Evolutionary conservation across 2,797 vertebrate genomes (phyloP).

Genomic region (Gymnoscopelus microlampas): DNA sequence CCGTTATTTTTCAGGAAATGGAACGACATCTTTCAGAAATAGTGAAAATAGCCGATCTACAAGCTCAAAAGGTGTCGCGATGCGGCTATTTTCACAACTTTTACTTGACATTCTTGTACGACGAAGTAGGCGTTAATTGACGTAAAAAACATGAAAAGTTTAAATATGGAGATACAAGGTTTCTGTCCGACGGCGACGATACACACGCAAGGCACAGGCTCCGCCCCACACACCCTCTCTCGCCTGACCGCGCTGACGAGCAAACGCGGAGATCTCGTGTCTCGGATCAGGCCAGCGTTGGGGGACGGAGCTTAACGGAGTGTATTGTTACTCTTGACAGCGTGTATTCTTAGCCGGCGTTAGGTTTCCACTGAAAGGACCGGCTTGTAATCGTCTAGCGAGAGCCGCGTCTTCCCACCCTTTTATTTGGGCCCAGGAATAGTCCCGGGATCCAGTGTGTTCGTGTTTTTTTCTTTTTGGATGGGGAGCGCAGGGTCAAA

Average conservation of each 20-base stretch:
- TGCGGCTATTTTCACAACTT: too few relatives aligned
- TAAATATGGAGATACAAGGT: too few relatives aligned
- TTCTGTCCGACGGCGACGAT: background rate
- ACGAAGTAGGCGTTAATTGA: too few relatives aligned
- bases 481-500: constrained; percentile 69
- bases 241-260: constrained; percentile 26
- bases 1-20: too few relatives aligned
- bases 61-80: too few relatives aligned
- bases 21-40: too few relatives aligned
- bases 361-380: constrained; percentile 54
- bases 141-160: too few relatives aligned
- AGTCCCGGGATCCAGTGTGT: constrained; percentile 44
- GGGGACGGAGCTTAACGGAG: constrained; percentile 37
- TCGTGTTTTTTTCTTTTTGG: constrained; percentile 42
- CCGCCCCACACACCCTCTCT: background rate
- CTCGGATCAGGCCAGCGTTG: constrained; percentile 23
- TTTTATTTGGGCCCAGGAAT: constrained; percentile 69
- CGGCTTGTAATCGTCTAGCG: constrained; percentile 57
- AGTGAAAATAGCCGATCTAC: too few relatives aligned
- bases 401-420: constrained; percentile 49
- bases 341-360: constrained; percentile 60
- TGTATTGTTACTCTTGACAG: constrained; percentile 62
- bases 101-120: too few relatives aligned
- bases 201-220: background rate
- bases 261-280: constrained; percentile 32